Evolutionary conservation across 2,888 invertebrate genomes (phyloP).

Genomic region (Sceliomorpha sp.): DNA sequence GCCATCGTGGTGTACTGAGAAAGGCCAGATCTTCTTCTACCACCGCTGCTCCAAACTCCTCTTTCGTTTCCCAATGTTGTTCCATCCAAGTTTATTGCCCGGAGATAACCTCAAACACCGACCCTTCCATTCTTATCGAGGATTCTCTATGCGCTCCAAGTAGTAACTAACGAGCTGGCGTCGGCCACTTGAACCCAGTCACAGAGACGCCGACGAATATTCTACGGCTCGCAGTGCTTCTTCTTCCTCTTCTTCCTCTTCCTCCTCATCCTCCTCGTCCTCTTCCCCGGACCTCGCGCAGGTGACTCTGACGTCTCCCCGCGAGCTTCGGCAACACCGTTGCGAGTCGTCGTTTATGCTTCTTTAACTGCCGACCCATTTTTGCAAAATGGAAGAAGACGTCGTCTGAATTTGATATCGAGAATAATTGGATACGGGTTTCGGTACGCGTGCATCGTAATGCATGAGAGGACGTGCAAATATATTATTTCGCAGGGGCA

Average conservation of each 20-base stretch:
- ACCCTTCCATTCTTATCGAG: conserved; percentile 74
- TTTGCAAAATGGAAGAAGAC: background rate
- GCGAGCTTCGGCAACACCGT: conserved; percentile 28
- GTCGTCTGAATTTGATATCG: conserved; percentile 21
- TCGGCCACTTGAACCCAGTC: conserved; percentile 39
- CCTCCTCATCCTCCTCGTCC: conserved; percentile 1
- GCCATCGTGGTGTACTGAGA: conserved; percentile 31
- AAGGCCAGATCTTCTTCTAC: conserved; percentile 54
- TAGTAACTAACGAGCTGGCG: conserved; percentile 73
- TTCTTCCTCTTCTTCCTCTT: background rate
- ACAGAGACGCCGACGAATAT: conserved; percentile 21
- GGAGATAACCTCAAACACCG: conserved; percentile 73
- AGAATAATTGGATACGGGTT: conserved; percentile 29
- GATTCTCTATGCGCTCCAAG: conserved; percentile 67
- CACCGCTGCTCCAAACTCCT: conserved; percentile 42
- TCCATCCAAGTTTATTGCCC: conserved; percentile 74
- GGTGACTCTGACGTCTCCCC: conserved; percentile 35
- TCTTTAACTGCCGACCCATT: conserved; percentile 1
- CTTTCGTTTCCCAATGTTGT: conserved; percentile 65
- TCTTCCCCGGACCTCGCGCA: too few relatives aligned
- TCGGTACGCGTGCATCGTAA: too few relatives aligned
- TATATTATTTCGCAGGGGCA: too few relatives aligned
- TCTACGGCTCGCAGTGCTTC: background rate
- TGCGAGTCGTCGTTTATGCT: background rate
- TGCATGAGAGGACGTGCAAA: too few relatives aligned